Base-by-base conservation (phyloP, 2,888 invertebrate species). In the Pseudococcus jackbeardsleyi region DNA sequence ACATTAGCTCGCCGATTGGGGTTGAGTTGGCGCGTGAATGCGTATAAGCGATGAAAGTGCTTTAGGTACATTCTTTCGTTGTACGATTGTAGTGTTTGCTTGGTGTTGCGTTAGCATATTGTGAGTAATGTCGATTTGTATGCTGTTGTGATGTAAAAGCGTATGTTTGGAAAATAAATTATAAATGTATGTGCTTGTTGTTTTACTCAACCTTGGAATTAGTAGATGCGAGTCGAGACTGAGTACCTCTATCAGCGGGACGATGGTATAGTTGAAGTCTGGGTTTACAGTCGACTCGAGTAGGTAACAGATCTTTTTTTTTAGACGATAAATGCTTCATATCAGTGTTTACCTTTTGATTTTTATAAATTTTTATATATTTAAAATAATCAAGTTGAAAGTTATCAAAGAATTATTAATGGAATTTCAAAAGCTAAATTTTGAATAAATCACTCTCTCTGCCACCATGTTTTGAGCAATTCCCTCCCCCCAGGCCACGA, bases 111-210 rank as follows among this genome's bases (percentile, higher is more conserved):
- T 72, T 72, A 33, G 68, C 19, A 59, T 72, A 26, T 26, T 72
- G 68, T 26, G 68, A 72, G 68, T 72, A 72, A 72, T 72, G 68
- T 72, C 22, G 26, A 72, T 72, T 33, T 72, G 22, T 72, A 72
- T 72, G 68, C 68, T 72, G 68, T 72, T 72, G 68, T 72, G 33
- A 72, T 72, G 68, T 72, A 72, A 72, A 72, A 72, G 68, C 68
- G 68, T 72, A 72, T 26, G 68, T 72, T 72, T 72, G 33, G 33
- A 33, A 72, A 72, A 72, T 72, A 72, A 72, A 72, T 72, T 72
- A 72, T 72, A 33, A 33, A 72, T 33, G 26, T 33, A 33, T 33
- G 26, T 33, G 3, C 26, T 72, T 26, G 68, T 72, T 33, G 68
- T 72, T 72, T 33, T 72, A 33, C 68, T 72, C 33, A 33, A 72